These are phyloP conservation scores for Todiramphus saurophagus DNA, from an alignment of 2,113 vertebrate species.

Conservation along the genomic window DNA sequence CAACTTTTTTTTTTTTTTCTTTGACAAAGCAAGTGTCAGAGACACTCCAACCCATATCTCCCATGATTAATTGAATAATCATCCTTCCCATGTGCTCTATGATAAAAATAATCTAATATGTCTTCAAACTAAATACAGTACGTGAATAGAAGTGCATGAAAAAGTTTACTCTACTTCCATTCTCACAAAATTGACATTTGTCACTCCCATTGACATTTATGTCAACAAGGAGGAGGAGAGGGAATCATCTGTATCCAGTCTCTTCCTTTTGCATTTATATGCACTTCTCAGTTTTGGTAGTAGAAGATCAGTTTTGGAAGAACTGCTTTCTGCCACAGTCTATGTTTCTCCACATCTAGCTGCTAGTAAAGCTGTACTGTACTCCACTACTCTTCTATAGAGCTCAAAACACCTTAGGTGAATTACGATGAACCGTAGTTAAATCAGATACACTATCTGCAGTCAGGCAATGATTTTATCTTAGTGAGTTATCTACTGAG, in stretches of 20 bases:
- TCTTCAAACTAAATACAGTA: background rate
- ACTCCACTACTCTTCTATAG: background rate
- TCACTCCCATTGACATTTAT: background rate
- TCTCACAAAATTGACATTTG: background rate
- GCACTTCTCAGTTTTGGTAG: background rate
- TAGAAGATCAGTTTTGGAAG: background rate
- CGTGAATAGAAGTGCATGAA: background rate
- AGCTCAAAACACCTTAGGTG: background rate
- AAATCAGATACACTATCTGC: background rate
- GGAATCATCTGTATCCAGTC: background rate
- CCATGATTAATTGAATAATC: background rate
- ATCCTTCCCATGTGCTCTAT: background rate
- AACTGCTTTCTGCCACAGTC: background rate
- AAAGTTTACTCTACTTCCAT: background rate
- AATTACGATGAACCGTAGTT: background rate
- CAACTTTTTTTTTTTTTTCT: background rate
- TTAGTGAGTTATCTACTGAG: background rate
- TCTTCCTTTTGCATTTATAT: background rate
- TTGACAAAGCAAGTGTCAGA: background rate
- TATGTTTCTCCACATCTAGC: background rate
- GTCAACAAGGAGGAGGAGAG: fast-evolving
- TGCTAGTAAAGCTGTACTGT: background rate
- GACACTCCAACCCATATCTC: background rate
- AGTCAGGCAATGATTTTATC: background rate
- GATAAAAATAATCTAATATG: background rate